A percentile compares a stretch with the other conserved stretches of the same genome.
Conservation (phyloP, 2,113 vertebrate species). For the Channa argus region DNA sequence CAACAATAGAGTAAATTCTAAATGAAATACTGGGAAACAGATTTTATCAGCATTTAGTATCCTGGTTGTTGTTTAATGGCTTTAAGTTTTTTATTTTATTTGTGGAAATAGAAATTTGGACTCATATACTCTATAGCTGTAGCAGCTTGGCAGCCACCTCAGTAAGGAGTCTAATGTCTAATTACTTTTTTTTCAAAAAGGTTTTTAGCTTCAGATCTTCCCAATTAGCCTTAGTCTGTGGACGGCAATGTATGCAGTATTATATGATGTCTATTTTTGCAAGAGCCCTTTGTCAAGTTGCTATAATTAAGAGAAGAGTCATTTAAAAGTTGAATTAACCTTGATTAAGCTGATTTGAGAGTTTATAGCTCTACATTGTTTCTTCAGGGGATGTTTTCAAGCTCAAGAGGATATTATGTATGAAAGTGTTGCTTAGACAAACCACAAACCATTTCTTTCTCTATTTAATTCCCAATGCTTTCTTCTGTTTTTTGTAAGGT, state of each 20-base stretch:
- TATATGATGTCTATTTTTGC: no score
- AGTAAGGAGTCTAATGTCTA: no score
- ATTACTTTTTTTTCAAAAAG: no score
- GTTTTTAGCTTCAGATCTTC: no score
- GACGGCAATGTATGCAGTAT: no score
- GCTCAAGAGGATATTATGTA: slow-evolving; percentile 55
- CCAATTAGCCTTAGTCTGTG: not conserved
- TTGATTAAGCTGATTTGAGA: slow-evolving; percentile 37
- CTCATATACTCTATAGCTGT: no score
- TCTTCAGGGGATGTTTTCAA: slow-evolving; percentile 44
- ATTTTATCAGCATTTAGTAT: not conserved
- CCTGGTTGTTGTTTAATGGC: not conserved
- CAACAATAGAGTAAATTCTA: not conserved
- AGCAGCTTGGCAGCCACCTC: no score
- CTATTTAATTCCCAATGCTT: not conserved
- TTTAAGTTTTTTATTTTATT: not conserved
- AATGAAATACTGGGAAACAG: not conserved
- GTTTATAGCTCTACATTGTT: slow-evolving; percentile 42
- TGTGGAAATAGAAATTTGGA: not conserved
- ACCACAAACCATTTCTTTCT: not conserved
- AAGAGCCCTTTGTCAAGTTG: no score
- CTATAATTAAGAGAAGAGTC: no score
- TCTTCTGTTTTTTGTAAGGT: slow-evolving; percentile 79
- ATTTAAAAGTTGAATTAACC: no score
- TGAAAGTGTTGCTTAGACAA: slow-evolving; percentile 1